phyloP scores from a whole-genome alignment of 1,140 invertebrate genomes.

The Panulirus ornatus region DNA sequence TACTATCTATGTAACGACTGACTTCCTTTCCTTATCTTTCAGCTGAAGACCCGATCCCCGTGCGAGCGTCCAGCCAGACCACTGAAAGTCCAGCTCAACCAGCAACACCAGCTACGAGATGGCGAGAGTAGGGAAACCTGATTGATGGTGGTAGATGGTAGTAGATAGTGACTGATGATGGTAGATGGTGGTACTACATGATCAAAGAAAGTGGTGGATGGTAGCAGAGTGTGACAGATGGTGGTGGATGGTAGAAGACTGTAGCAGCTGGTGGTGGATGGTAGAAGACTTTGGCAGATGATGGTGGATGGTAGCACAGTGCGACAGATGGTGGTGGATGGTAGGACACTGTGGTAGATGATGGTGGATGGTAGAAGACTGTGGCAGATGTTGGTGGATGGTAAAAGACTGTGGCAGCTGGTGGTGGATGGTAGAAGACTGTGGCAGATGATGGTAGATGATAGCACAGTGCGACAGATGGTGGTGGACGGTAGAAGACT shows the following conservation, averaged over 20 bases:
- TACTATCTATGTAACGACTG: too few species aligned
- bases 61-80: constrained; percentile 44
- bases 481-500: background rate
- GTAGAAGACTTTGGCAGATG: background rate
- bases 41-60: constrained; percentile 38
- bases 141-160: background rate
- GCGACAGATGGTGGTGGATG: background rate
- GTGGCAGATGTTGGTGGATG: background rate
- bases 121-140: constrained; percentile 39
- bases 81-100: constrained; percentile 42
- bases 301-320: background rate
- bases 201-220: background rate
- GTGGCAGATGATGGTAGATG: background rate
- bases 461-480: background rate
- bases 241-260: background rate
- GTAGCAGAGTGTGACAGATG: background rate
- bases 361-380: background rate
- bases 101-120: constrained; percentile 55
- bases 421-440: background rate
- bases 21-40: constrained; percentile 7
- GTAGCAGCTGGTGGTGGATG: background rate
- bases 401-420: background rate
- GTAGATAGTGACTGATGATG: background rate
- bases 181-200: background rate
- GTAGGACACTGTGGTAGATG: background rate